Evolutionary conservation across 2,113 vertebrate genomes (phyloP).

Genomic region (Melanostigma gelatinosum): DNA sequence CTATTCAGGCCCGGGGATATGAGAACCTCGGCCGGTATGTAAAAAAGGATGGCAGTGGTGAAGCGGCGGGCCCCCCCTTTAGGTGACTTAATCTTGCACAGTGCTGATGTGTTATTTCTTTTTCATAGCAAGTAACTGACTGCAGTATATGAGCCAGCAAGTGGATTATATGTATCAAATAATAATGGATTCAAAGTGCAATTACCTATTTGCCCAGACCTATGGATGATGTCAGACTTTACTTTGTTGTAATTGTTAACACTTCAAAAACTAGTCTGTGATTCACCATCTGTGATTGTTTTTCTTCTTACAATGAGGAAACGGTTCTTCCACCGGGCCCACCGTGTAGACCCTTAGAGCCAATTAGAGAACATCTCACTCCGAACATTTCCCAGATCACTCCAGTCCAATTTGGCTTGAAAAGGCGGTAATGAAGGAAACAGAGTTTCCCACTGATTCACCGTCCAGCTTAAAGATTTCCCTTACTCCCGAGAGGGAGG

Average conservation of each 20-base stretch:
- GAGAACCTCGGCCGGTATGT: constrained; percentile 45
- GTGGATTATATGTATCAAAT: not conserved
- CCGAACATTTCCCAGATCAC: constrained; percentile 66
- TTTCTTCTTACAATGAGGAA: constrained; percentile 41
- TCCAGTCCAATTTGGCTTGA: constrained; percentile 69
- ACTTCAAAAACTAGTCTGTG: constrained; percentile 40
- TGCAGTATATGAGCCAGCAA: not conserved
- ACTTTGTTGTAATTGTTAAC: constrained; percentile 4
- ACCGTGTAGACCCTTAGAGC: constrained; percentile 73
- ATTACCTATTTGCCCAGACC: constrained; percentile 3
- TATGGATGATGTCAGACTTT: constrained; percentile 19
- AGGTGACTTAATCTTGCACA: constrained; percentile 34
- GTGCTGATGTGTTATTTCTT: constrained; percentile 23
- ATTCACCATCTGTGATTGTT: constrained; percentile 35
- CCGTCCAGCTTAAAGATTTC: constrained; percentile 44
- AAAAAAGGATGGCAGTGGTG: constrained; percentile 24
- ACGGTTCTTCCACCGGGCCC: constrained; percentile 48
- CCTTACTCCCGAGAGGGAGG: constrained; percentile 41
- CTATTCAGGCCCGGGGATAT: constrained; percentile 36
- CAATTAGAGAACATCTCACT: constrained; percentile 75
- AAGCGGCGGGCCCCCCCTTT: constrained; percentile 16
- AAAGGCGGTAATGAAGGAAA: constrained; percentile 73
- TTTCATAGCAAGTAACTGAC: constrained; percentile 27
- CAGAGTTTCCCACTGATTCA: constrained; percentile 58
- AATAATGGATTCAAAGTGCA: not conserved